Percentiles rank a stretch among this genome's conserved stretches.
phyloP scores from a whole-genome alignment of 2,797 vertebrate species.

The Poeciliopsis paucimaculata region DNA sequence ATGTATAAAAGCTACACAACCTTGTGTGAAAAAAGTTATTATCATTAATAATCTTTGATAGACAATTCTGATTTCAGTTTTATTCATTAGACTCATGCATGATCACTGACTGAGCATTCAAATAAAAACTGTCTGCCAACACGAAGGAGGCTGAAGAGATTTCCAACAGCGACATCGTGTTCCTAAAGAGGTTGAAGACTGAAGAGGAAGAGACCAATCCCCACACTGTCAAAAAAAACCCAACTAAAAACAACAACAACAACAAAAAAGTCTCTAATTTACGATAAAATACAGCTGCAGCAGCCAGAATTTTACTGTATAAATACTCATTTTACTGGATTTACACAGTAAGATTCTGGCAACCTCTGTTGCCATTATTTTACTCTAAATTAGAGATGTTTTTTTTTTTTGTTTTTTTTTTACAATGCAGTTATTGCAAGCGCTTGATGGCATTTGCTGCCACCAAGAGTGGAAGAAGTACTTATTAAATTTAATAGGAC shows the following conservation, averaged over 20 bases:
- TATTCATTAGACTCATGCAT: neutral
- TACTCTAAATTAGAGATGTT: too few species aligned
- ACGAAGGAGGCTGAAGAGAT: neutral
- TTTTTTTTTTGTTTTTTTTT: too few species aligned
- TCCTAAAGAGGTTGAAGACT: neutral
- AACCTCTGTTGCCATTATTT: too few species aligned
- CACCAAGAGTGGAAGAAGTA: neutral
- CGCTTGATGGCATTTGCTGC: neutral
- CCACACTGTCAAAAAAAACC: neutral
- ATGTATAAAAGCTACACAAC: neutral
- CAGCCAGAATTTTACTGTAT: too few species aligned
- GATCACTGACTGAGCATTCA: neutral
- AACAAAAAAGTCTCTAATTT: too few species aligned
- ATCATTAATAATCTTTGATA: neutral
- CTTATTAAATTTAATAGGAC: neutral
- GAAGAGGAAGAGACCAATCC: neutral
- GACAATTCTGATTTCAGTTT: neutral
- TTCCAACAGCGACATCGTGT: neutral
- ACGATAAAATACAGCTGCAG: too few species aligned
- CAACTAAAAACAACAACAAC: too few species aligned
- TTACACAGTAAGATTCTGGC: too few species aligned
- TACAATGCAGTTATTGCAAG: neutral
- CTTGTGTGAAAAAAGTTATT: neutral
- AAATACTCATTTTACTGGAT: too few species aligned
- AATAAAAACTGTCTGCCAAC: neutral